Evolutionary conservation across 1,140 invertebrate genomes (phyloP), one percentile per base, ranked within the genome.

Genomic region (Drosophila bocki): DNA sequence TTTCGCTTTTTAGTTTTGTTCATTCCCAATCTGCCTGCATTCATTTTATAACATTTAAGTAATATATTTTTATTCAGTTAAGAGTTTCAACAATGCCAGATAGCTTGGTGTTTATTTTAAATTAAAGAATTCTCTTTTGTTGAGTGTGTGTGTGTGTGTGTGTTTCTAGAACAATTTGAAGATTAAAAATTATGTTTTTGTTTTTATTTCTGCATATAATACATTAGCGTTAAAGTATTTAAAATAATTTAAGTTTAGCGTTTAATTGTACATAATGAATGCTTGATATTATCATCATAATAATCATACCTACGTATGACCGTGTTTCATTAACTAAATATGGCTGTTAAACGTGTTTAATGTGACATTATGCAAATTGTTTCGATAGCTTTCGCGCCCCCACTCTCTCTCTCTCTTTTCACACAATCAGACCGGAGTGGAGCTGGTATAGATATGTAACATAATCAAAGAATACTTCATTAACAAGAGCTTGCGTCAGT

Each of bases 251-350:
- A 78, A 83, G 64, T 80, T 61, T 85, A 90, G 59, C 65, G 41
- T 72, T 72, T 72, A 72, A 65, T 84, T 84, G 70, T 90, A 90
- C 81, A 90, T 77, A 54, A 79, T 78, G 76, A 75, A 84, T 86
- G 83, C 70, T 72, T 72, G 83, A 72, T 90, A 69, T 75, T 84
- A 75, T 65, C 80, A 78, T 48, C 65, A 42, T 70, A 71, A 69
- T 45, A 62, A 69, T 44, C 44, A 54, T 64, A 54, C 33, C 45
- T 63, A 26, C 13, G 48, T 57, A 51, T 41, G 47, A 39, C 50
- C 19, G 35, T 13, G 67, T 71, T 88, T 84, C 79, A 91, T 91
- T 84, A 91, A 82, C 88, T 91, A 91, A 88, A 85, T 91, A 91
- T 91, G 88, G 87, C 88, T 91, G 77, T 91, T 88, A 80, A 63